phyloP scores from a whole-genome alignment of 1,140 invertebrate genomes.

The Olivierus martensii region DNA sequence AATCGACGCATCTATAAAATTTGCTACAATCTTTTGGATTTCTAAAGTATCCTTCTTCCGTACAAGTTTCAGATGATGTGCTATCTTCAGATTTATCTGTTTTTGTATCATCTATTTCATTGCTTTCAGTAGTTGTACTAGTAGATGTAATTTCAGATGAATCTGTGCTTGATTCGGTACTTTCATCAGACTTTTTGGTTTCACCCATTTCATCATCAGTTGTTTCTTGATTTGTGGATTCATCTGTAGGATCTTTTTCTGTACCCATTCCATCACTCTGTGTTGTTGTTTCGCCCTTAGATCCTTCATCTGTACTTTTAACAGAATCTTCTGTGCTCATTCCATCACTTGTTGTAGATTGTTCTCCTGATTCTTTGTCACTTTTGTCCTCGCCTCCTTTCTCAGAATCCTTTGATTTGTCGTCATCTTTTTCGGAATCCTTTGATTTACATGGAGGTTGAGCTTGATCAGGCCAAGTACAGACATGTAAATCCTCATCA shows the following conservation, averaged over 20 bases:
- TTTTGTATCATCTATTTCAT: background rate
- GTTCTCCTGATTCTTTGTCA: background rate
- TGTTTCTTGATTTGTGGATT: too few species aligned
- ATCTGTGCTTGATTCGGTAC: too few species aligned
- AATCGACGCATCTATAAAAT: conserved; percentile 7
- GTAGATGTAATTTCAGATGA: too few species aligned
- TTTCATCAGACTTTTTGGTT: too few species aligned
- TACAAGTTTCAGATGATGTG: background rate
- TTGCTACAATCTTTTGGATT: conserved; percentile 7
- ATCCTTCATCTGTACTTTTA: background rate
- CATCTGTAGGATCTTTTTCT: too few species aligned
- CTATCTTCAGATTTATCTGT: background rate
- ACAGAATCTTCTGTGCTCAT: background rate
- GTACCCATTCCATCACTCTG: too few species aligned
- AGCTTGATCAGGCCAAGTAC: conserved; percentile 21
- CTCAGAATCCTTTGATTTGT: background rate
- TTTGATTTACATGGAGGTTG: conserved; percentile 17
- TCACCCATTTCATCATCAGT: too few species aligned
- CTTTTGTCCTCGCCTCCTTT: background rate
- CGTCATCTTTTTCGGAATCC: conserved; percentile 35
- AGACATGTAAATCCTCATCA: conserved; percentile 26
- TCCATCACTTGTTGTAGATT: background rate
- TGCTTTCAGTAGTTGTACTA: background rate
- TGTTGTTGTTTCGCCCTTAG: too few species aligned
- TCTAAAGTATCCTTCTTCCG: conserved; percentile 7